phyloP scores from a whole-genome alignment of 1,140 invertebrate genomes.

The Brachionus calyciflorus region DNA sequence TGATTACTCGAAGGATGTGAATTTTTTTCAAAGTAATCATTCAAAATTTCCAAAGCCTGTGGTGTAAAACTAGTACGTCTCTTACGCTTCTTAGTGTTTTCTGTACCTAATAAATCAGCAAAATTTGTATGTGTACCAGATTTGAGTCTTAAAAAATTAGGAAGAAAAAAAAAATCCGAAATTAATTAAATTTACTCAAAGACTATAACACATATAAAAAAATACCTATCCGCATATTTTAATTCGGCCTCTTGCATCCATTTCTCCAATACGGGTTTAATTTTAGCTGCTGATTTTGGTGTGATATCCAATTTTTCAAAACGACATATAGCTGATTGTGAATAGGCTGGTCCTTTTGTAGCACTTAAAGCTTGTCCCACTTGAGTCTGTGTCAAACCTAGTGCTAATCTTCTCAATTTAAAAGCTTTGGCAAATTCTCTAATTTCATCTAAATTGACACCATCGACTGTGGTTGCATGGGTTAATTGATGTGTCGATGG shows the following conservation, averaged over 20 bases:
- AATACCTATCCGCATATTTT: slow-evolving; percentile 59
- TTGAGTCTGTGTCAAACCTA: slow-evolving; percentile 93
- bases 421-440: slow-evolving; percentile 97
- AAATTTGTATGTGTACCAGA: slow-evolving; percentile 67
- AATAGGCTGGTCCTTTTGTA: slow-evolving; percentile 93
- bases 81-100: slow-evolving; percentile 92
- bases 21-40: slow-evolving; percentile 90
- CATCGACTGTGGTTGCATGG: slow-evolving; percentile 77
- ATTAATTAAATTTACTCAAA: slow-evolving; percentile 3
- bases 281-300: slow-evolving; percentile 97
- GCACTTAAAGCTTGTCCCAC: slow-evolving; percentile 79
- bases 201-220: slow-evolving; percentile 15
- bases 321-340: slow-evolving; percentile 97
- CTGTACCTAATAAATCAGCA: slow-evolving; percentile 90
- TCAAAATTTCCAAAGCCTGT: slow-evolving; percentile 86
- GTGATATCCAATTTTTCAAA: slow-evolving; percentile 99
- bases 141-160: slow-evolving; percentile 41
- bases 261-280: slow-evolving; percentile 91
- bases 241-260: slow-evolving; percentile 98
- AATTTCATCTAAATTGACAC: slow-evolving; percentile 93
- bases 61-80: slow-evolving; percentile 92
- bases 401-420: slow-evolving; percentile 82
- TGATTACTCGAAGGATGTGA: slow-evolving; percentile 90
- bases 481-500: slow-evolving; percentile 7
- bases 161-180: slow-evolving; percentile 42